phyloP scores from a whole-genome alignment of 2,888 invertebrate species.

The Hylaea fasciaria region DNA sequence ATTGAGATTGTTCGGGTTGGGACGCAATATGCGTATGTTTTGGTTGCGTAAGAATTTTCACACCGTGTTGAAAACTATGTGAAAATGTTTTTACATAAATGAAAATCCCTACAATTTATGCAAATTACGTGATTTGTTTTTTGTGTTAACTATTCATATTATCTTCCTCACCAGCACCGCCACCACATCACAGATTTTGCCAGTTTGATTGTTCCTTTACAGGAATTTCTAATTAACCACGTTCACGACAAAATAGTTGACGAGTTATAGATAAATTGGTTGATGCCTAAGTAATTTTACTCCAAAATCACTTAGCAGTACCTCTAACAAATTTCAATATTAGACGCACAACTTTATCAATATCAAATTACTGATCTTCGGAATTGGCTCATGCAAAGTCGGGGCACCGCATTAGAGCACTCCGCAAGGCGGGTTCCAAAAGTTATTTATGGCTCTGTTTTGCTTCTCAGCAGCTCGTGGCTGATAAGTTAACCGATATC shows the following conservation, averaged over 20 bases:
- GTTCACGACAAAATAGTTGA: too few species aligned
- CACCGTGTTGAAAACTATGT: too few species aligned
- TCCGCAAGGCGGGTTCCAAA: conserved; percentile 14
- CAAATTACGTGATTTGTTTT: too few species aligned
- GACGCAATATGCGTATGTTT: conserved; percentile 6
- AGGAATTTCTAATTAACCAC: too few species aligned
- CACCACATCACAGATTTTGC: too few species aligned
- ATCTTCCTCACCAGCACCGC: too few species aligned
- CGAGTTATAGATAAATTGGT: too few species aligned
- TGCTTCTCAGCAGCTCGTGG: conserved; percentile 31
- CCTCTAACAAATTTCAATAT: conserved; percentile 6
- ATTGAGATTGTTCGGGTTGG: conserved; percentile 9
- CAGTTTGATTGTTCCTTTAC: too few species aligned
- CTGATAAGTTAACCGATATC: conserved; percentile 42
- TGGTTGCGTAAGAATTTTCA: conserved; percentile 7
- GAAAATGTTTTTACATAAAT: too few species aligned
- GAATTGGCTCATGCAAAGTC: conserved; percentile 4
- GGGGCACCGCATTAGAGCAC: conserved; percentile 1
- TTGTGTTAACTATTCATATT: too few species aligned
- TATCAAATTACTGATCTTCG: conserved; percentile 13
- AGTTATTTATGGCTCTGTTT: conserved; percentile 40
- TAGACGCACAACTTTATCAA: conserved; percentile 7
- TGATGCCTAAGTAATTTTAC: not conserved
- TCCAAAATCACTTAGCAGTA: conserved; percentile 1
- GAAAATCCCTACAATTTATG: too few species aligned